Evolutionary conservation across 2,888 invertebrate species (phyloP), one percentile per base, ranked within the genome.

Genomic region (Neoitamus cyanurus): DNA sequence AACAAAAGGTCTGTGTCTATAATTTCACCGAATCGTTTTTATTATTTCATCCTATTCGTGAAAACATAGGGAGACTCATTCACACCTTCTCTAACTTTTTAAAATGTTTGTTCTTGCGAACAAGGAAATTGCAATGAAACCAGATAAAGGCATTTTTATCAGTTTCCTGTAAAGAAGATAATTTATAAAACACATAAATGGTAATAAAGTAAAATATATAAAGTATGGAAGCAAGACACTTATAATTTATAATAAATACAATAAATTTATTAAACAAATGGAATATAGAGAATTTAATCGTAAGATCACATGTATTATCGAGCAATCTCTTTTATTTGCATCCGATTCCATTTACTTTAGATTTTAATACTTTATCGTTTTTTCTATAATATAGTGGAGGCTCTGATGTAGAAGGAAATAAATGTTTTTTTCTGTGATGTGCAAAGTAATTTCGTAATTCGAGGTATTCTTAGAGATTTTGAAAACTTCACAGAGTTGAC

Each of bases 281-380:
- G 84, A 85, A 85, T 84, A 84, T 85, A 85, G 84, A 84, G 58
- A 84, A 84, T 73, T 84, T 85, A 84, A 85, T 83, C 84, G 84
- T 85, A 85, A 83, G 83, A 83, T 72, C 72, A 83, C 46, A 72
- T 83, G 83, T 83, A 83, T 83, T 83, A 83, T 73, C 72, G 72
- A 83, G 48, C 72, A 83, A 83, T 83, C 72, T 83, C 72, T 82
- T 82, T 82, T 82, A 82, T 69, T 82, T 82, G 68, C 82, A 82
- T 69, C 69, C 82, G 68, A 69, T 37, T 82, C 82, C 82, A 69
- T 82, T 82, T 69, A 36, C 20, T 82, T 69, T 48, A 82, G 82
- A 69, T 82, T 82, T 69, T 69, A 69, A 37, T 69, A 36, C 15
- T 80, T 80, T 58, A 31, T 37, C 48, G 36, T 78, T 82, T 82